phyloP scores from a whole-genome alignment of 2,888 invertebrate genomes.

The Neria commutata region DNA sequence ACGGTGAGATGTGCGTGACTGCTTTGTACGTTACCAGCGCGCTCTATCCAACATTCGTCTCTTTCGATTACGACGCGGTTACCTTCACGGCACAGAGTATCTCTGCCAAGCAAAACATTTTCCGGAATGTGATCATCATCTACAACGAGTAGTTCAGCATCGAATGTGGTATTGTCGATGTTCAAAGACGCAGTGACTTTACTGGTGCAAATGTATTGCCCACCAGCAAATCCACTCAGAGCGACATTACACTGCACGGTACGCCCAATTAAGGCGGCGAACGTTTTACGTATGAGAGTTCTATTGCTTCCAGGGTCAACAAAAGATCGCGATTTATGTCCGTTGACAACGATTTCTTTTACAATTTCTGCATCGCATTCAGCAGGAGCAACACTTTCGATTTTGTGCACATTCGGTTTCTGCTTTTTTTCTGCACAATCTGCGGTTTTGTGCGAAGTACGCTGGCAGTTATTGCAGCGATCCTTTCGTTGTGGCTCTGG shows the following conservation, averaged over 20 bases:
- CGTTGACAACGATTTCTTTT: slow-evolving; percentile 10
- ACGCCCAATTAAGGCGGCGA: not conserved
- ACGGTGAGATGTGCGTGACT: not conserved
- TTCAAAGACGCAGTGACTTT: slow-evolving; percentile 7
- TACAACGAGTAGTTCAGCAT: slow-evolving; percentile 10
- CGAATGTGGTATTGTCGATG: slow-evolving; percentile 4
- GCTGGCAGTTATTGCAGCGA: slow-evolving; percentile 7
- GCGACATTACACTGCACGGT: not conserved
- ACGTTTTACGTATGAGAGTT: slow-evolving; percentile 12
- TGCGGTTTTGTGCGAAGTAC: slow-evolving; percentile 5
- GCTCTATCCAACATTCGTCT: not conserved
- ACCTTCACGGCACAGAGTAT: slow-evolving; percentile 5
- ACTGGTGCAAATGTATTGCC: slow-evolving; percentile 7
- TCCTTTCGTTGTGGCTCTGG: slow-evolving; percentile 16
- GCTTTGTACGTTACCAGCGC: not conserved
- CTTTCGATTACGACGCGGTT: not conserved
- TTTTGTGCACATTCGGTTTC: not conserved
- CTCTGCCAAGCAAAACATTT: slow-evolving; percentile 13
- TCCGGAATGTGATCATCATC: slow-evolving; percentile 12
- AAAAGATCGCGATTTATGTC: slow-evolving; percentile 6
- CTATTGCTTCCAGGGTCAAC: slow-evolving; percentile 18
- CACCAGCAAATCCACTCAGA: slow-evolving; percentile 14
- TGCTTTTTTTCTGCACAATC: not conserved
- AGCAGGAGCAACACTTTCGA: not conserved
- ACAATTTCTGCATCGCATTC: not conserved